A percentile compares a stretch with the other conserved stretches of the same genome.
These are phyloP conservation scores for Sesamia nonagrioides DNA, from an alignment of 1,140 invertebrate species.

Conservation along the genomic window DNA sequence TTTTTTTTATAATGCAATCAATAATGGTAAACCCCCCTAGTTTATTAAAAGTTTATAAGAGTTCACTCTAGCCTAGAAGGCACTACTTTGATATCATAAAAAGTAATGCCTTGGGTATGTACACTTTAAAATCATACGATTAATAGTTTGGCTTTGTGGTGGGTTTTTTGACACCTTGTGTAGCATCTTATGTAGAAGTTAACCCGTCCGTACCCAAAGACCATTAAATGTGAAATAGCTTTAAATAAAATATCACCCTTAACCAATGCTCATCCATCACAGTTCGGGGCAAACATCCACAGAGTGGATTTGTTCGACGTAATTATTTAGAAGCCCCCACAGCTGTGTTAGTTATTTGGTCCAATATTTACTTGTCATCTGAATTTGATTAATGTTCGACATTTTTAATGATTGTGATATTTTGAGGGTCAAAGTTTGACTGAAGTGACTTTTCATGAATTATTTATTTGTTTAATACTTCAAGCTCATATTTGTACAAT, in stretches of 20 bases:
- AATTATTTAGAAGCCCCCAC: slow-evolving; percentile 29
- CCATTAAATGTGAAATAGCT: neutral
- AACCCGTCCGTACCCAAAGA: too few species aligned
- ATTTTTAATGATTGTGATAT: slow-evolving; percentile 5
- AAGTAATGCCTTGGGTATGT: too few species aligned
- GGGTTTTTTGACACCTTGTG: too few species aligned
- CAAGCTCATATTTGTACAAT: neutral
- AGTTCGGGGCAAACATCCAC: neutral
- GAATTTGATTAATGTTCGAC: slow-evolving; percentile 28
- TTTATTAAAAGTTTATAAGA: too few species aligned
- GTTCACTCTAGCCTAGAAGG: too few species aligned
- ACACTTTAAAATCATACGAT: too few species aligned
- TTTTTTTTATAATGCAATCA: too few species aligned
- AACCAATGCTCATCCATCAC: slow-evolving; percentile 25
- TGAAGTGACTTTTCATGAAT: neutral
- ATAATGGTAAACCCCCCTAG: too few species aligned
- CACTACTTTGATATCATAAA: too few species aligned
- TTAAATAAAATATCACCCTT: neutral
- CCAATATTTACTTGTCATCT: slow-evolving; percentile 17
- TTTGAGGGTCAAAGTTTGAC: neutral
- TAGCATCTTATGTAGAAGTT: too few species aligned
- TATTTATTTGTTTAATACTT: too few species aligned
- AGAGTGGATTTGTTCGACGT: slow-evolving; percentile 32
- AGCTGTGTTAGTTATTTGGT: slow-evolving; percentile 23
- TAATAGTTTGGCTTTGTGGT: too few species aligned